These are phyloP conservation scores for Gallirallus australis DNA, from an alignment of 2,797 vertebrate species.

Conservation along the genomic window DNA sequence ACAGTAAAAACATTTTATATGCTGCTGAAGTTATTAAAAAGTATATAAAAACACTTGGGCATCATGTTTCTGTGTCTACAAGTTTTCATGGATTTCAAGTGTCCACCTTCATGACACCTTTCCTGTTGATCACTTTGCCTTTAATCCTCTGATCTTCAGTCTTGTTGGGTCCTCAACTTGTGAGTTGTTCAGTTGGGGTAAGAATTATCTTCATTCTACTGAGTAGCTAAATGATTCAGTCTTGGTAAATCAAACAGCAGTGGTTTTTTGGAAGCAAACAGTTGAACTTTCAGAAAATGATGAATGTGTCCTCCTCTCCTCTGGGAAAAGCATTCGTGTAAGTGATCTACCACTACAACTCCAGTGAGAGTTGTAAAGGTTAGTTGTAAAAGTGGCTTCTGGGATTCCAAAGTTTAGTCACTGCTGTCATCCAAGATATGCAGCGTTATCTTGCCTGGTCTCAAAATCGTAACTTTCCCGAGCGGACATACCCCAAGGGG, in stretches of 20 bases:
- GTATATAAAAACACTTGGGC: neutral
- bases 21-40: neutral
- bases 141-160: neutral
- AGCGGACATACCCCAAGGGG: neutral
- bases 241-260: neutral
- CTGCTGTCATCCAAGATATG: neutral
- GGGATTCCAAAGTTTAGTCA: slow-evolving; percentile 31
- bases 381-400: slow-evolving; percentile 9
- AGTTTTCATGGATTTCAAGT: neutral
- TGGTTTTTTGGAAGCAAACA: neutral
- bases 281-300: slow-evolving; percentile 1
- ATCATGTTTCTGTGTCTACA: neutral
- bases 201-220: neutral
- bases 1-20: neutral
- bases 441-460: neutral
- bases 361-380: slow-evolving; percentile 31
- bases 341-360: slow-evolving; percentile 12
- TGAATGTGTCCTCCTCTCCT: neutral
- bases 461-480: neutral
- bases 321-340: slow-evolving; percentile 11
- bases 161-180: neutral
- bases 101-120: neutral
- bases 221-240: neutral
- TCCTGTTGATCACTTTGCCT: neutral
- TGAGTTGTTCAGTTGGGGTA: neutral